phyloP scores from a whole-genome alignment of 2,797 vertebrate genomes.

The Catostomus latipinnis region DNA sequence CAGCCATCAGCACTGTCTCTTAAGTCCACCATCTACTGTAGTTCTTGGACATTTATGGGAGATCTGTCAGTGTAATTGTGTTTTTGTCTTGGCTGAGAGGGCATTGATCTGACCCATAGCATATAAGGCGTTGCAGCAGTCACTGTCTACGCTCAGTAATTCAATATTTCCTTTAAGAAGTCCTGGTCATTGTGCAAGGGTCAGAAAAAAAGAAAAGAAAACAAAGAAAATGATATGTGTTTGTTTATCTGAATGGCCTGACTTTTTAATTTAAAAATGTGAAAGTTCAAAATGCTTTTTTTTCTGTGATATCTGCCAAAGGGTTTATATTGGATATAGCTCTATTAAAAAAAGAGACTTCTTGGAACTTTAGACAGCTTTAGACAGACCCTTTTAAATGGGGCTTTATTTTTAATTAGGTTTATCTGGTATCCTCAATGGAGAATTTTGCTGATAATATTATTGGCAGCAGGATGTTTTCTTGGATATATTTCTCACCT shows the following conservation, averaged over 20 bases:
- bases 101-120: slow-evolving; percentile 40
- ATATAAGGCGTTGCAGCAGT: slow-evolving; percentile 7
- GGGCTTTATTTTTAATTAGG: slow-evolving; percentile 13
- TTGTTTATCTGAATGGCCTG: slow-evolving; percentile 4
- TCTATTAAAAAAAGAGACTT: neutral
- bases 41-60: slow-evolving; percentile 36
- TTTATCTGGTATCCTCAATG: slow-evolving; percentile 9
- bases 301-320: slow-evolving; percentile 18
- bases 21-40: slow-evolving; percentile 45
- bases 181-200: slow-evolving; percentile 5
- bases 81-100: slow-evolving; percentile 36
- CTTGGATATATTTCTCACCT: slow-evolving; percentile 17
- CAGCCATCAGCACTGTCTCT: slow-evolving; percentile 34
- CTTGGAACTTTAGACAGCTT: neutral
- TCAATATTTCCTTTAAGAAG: slow-evolving; percentile 45
- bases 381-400: neutral
- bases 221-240: slow-evolving; percentile 23
- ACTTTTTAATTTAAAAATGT: neutral
- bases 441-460: slow-evolving; percentile 20
- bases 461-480: slow-evolving; percentile 28
- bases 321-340: slow-evolving; percentile 5
- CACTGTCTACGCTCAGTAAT: slow-evolving; percentile 26
- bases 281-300: neutral
- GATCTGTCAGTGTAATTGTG: slow-evolving; percentile 47
- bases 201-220: neutral